Evolutionary conservation across 1,140 invertebrate genomes (phyloP).

Genomic region (Parapsyche elsis): DNA sequence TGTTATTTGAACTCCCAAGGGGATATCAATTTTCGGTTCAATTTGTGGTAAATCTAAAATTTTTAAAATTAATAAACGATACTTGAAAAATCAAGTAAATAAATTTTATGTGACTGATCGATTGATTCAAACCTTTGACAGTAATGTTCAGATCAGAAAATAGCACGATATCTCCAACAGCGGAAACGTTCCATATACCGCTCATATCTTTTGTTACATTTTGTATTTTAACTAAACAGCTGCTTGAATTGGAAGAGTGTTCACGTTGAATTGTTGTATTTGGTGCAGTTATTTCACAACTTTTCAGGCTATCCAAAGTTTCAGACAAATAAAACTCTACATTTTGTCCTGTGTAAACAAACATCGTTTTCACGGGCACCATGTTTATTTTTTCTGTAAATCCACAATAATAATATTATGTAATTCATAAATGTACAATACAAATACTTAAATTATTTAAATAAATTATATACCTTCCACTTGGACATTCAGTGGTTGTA

Average conservation of each 20-base stretch:
- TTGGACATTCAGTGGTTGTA: slow-evolving; percentile 4
- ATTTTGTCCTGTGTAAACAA: neutral
- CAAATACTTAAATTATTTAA: neutral
- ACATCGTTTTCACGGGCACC: neutral
- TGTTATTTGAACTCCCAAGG: neutral
- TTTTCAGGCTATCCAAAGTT: neutral
- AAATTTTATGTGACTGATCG: no score
- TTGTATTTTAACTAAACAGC: slow-evolving; percentile 1
- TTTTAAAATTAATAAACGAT: neutral
- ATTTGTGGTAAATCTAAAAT: slow-evolving; percentile 1
- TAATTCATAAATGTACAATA: no score
- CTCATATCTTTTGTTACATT: slow-evolving; percentile 19
- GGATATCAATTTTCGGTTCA: slow-evolving; percentile 15
- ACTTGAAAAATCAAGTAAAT: neutral
- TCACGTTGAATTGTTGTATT: neutral
- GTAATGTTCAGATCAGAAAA: neutral
- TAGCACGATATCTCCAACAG: neutral
- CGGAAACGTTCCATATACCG: slow-evolving; percentile 23
- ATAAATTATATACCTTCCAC: slow-evolving; percentile 9
- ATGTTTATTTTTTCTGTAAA: slow-evolving; percentile 28
- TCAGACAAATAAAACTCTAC: slow-evolving; percentile 12
- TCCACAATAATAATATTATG: neutral
- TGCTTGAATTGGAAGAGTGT: neutral
- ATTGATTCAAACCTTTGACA: slow-evolving; percentile 9
- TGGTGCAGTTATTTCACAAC: slow-evolving; percentile 27